Base-by-base conservation (phyloP, 2,888 invertebrate species). In the Gymnosoma rotundatum region DNA sequence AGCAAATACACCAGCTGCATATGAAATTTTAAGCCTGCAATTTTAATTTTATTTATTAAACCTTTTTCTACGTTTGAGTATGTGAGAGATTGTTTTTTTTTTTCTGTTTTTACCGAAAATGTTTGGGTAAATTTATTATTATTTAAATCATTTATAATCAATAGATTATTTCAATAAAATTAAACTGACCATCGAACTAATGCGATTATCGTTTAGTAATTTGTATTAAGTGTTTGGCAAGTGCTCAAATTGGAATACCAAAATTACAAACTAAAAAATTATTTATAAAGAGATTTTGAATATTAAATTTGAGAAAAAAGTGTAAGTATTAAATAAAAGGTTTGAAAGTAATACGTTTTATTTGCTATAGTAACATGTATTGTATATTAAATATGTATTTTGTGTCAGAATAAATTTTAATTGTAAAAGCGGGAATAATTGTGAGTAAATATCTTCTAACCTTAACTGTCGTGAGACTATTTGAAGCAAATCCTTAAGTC, bases 131-230 rank as follows among this genome's bases (percentile, higher is more conserved):
- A 48, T n/a, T 10, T 66, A 38, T 56, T 64, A 8, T 38, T 52
- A 38, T 21, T 60, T 38, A 48, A 76, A 14, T 18, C 38, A 25
- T 25, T 50, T 66, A 64, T 58, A 66, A 66, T 18, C 64, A 52
- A 73, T 42, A 73, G 64, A 79, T 79, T 67, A 79, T 66, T 79
- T 79, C 36, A 73, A 66, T 60, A 67, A 66, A 73, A 73, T 73
- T 66, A 50, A 60, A 60, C 73, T 66, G 52, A 20, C 54, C 14
- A 16, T 12, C 12, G 8, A 32, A 32, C 32, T 52, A 52, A 66
- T 21, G 32, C 36, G 14, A 66, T 72, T 73, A 73, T 66, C 60
- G 58, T 66, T 67, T 64, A 72, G 63, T 78, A 48, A 72, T 72
- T 72, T 42, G 16, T 45, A 16, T 36, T 36, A 56, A 48, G 36